Percentiles rank a stretch among this genome's conserved stretches.
These are phyloP conservation scores for Macrosiphum euphorbiae DNA, from an alignment of 2,888 invertebrate species.

Conservation along the genomic window DNA sequence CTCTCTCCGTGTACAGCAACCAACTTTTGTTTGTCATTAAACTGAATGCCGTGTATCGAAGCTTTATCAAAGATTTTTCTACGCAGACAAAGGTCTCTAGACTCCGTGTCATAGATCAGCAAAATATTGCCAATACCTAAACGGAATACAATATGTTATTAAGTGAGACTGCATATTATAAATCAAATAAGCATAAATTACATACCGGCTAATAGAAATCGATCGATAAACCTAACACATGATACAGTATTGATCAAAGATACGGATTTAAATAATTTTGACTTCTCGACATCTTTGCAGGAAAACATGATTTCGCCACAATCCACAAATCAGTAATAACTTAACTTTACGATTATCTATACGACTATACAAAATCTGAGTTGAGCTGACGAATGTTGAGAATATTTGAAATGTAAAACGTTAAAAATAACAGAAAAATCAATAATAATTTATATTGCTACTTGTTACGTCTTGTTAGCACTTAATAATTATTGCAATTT, in stretches of 20 bases:
- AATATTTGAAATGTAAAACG: background rate
- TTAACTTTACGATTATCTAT: background rate
- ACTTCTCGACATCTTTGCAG: background rate
- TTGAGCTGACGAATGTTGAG: background rate
- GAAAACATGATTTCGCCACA: constrained; percentile 29
- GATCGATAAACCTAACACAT: constrained; percentile 71
- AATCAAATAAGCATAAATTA: background rate
- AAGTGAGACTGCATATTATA: background rate
- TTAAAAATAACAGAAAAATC: background rate
- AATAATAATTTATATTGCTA: background rate
- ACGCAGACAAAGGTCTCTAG: constrained; percentile 67
- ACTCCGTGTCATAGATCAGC: constrained; percentile 69
- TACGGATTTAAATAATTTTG: constrained; percentile 31
- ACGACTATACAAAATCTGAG: background rate
- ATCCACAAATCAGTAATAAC: background rate
- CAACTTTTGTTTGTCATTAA: constrained; percentile 69
- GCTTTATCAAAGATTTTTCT: constrained; percentile 72
- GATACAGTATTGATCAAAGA: constrained; percentile 70
- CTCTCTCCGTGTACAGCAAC: constrained; percentile 76
- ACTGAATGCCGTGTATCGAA: constrained; percentile 75
- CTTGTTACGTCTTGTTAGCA: background rate
- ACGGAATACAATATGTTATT: constrained; percentile 57
- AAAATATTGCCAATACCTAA: constrained; percentile 75
- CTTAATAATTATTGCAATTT: too few relatives aligned
- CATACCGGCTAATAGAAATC: constrained; percentile 73